Base-by-base conservation (phyloP, 2,113 vertebrate species). In the Zosterops lateralis region DNA sequence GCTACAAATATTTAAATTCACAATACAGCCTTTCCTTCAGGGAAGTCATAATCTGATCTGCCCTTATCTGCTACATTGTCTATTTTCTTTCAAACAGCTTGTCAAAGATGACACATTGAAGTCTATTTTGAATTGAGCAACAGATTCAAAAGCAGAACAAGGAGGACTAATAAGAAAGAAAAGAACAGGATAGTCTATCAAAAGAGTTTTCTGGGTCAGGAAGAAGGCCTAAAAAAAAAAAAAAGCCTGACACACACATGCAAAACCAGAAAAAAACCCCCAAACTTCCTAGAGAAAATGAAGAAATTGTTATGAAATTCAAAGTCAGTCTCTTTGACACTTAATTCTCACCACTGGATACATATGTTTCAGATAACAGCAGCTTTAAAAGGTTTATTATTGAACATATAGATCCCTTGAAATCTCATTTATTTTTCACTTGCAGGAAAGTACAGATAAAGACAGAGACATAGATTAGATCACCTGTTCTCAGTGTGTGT, bases 361-460 rank as follows among this genome's bases (percentile, higher is more conserved):
- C 14, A 18, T 57, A 58, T 9, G 6, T 88, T 94, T 73, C 51
- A 85, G 88, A 76, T 71, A 93, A 88, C 29, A 80, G 45, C 7
- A 84, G 38, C 34, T 91, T 87, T 90, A 76, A 73, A 70, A 76
- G 42, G 54, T 61, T 87, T 66, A 62, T 75, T 75, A 92, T 71
- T 92, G 70, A 80, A 91, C 56, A 77, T 32, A 79, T 1, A 85
- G 51, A 58, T 32, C 1, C 3, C 44, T 44, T 51, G 54, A 76
- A 85, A 93, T 60, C 56, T 80, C 62, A 66, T 66, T 82, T 91
- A 84, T 82, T 94, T 90, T 56, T 44, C 51, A 66, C 54, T 94
- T 53, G 17, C 13, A 88, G 66, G 60, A 86, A 93, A 94, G 60
- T 26, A 29, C 29, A 68, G 73, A 92, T 87, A 93, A 67, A 91